phyloP scores from a whole-genome alignment of 2,113 vertebrate species.

The Dipodomys spectabilis region DNA sequence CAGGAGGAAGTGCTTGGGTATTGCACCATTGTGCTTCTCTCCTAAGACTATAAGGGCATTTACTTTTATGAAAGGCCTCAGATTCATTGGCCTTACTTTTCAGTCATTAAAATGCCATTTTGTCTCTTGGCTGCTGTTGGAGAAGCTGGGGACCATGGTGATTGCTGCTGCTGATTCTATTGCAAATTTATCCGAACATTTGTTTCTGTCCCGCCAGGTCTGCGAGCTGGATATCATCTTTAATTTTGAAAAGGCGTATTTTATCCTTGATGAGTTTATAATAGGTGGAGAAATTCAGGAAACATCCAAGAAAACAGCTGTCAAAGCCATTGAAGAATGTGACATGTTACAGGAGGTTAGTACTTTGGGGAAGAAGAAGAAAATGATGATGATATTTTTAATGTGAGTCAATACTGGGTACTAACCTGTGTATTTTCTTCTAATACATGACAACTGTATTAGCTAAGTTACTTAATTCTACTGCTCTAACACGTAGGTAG shows the following conservation, averaged over 20 bases:
- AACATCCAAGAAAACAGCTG: slow-evolving; percentile 92
- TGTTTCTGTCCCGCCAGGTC: slow-evolving; percentile 88
- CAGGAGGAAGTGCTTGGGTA: no score
- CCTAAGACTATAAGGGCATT: background rate
- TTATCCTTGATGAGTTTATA: slow-evolving; percentile 96
- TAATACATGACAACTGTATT: background rate
- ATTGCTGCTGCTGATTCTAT: background rate
- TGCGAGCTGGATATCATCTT: slow-evolving; percentile 98
- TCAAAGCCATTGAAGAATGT: slow-evolving; percentile 91
- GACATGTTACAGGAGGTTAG: slow-evolving; percentile 96
- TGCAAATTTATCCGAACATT: slow-evolving; percentile 35
- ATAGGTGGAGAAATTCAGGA: slow-evolving; percentile 95
- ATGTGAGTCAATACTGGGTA: background rate
- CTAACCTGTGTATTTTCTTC: background rate
- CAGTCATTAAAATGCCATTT: background rate
- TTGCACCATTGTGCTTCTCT: no score
- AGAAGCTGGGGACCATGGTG: background rate
- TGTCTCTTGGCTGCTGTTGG: background rate
- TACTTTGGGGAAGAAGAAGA: background rate
- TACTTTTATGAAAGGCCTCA: background rate
- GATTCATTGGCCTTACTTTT: background rate
- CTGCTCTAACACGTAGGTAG: background rate
- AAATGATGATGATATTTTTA: background rate
- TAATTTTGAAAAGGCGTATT: slow-evolving; percentile 98
- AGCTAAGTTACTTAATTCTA: background rate